Percentiles rank a stretch among this genome's conserved stretches.
These are phyloP conservation scores for Icerya purchasi DNA, from an alignment of 2,888 invertebrate species.

Conservation along the genomic window DNA sequence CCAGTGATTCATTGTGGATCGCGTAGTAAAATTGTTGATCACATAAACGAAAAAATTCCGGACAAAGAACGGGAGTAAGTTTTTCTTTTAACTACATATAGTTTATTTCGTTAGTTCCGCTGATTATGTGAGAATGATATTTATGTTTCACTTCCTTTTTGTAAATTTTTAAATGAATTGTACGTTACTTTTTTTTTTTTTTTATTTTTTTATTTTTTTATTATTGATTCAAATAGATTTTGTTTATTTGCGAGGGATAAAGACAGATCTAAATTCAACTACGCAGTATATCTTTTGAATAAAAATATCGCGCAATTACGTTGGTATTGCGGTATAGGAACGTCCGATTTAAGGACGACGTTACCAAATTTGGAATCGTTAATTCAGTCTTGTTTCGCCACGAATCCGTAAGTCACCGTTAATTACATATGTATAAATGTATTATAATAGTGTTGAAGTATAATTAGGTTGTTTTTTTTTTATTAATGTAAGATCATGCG, in stretches of 20 bases:
- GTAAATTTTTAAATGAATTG: too few relatives aligned
- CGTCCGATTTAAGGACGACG: slow-evolving; percentile 52
- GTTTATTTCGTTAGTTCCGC: slow-evolving; percentile 5
- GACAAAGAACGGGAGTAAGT: slow-evolving; percentile 43
- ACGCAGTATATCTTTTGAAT: slow-evolving; percentile 76
- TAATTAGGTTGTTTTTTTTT: too few relatives aligned
- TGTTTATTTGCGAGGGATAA: slow-evolving; percentile 61
- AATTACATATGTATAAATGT: too few relatives aligned
- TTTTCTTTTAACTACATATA: slow-evolving; percentile 1
- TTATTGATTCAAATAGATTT: slow-evolving; percentile 35
- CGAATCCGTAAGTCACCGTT: slow-evolving; percentile 3
- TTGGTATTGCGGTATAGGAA: slow-evolving; percentile 49
- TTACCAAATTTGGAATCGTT: slow-evolving; percentile 47
- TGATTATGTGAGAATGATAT: background rate
- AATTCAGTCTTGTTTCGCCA: slow-evolving; percentile 27
- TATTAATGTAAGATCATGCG: too few relatives aligned
- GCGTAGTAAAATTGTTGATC: slow-evolving; percentile 56
- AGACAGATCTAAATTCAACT: slow-evolving; percentile 58
- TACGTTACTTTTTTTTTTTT: slow-evolving; percentile 1
- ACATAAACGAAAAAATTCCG: slow-evolving; percentile 42
- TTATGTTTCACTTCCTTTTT: too few relatives aligned
- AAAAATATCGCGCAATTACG: slow-evolving; percentile 83
- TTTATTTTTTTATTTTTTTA: slow-evolving; percentile 3
- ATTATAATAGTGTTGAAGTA: too few relatives aligned
- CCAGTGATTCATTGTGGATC: slow-evolving; percentile 62